Conservation (phyloP, 2,888 invertebrate genomes). For the Tetragonula carbonaria region DNA sequence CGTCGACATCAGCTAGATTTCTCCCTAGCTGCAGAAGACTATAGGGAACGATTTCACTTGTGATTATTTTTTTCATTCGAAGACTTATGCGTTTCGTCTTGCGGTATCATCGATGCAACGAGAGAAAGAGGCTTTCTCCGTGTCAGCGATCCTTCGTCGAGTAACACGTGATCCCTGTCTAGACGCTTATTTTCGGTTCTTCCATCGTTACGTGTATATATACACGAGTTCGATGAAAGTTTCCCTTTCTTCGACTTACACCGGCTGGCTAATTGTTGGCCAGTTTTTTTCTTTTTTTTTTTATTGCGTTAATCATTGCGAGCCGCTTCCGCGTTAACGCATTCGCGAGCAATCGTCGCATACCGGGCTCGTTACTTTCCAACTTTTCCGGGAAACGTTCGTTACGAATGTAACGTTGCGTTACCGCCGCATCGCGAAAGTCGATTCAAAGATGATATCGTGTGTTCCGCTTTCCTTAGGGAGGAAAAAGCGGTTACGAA, state of each 20-base stretch:
- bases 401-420: constrained; percentile 50
- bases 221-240: constrained; percentile 53
- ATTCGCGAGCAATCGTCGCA: constrained; percentile 33
- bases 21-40: neutral
- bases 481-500: constrained; percentile 38
- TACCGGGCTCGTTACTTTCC: constrained; percentile 28
- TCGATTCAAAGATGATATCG: constrained; percentile 46
- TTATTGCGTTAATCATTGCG: constrained; percentile 57
- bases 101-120: constrained; percentile 22
- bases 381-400: constrained; percentile 45
- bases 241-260: constrained; percentile 31
- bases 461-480: neutral
- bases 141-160: constrained; percentile 8
- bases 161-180: neutral
- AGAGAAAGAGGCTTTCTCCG: constrained; percentile 61
- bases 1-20: neutral
- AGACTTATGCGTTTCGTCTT: constrained; percentile 26
- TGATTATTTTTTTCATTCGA: constrained; percentile 36
- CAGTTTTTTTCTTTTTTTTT: constrained; percentile 6
- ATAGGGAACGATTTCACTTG: constrained; percentile 50
- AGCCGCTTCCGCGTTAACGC: constrained; percentile 60
- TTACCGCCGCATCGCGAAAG: constrained; percentile 52
- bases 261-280: constrained; percentile 38
- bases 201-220: constrained; percentile 52
- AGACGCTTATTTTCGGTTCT: constrained; percentile 5